Evolutionary conservation across 2,113 vertebrate species (phyloP).

Genomic region (Pachypanchax playfairii): DNA sequence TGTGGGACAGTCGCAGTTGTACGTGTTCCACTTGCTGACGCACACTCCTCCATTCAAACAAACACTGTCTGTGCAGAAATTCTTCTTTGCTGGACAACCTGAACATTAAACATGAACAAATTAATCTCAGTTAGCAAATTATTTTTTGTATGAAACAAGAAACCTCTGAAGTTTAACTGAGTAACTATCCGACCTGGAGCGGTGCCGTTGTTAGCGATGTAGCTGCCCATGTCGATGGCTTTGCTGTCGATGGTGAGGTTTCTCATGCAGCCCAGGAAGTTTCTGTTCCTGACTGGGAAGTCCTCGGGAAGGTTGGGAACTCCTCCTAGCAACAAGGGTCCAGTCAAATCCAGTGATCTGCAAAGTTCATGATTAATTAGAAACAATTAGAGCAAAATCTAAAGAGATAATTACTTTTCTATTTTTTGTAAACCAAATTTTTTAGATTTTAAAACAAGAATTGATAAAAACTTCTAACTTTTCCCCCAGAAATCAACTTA

Average conservation of each 20-base stretch:
- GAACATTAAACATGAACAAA: background rate
- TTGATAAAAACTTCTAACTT: no score
- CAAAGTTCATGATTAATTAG: background rate
- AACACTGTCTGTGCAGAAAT: slow-evolving; percentile 83
- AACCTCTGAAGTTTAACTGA: no score
- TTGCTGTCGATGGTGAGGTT: slow-evolving; percentile 91
- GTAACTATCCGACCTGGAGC: slow-evolving; percentile 79
- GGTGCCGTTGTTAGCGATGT: slow-evolving; percentile 96
- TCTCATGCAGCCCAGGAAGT: slow-evolving; percentile 96
- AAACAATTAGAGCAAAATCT: background rate
- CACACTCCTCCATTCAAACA: slow-evolving; percentile 92
- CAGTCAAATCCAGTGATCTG: slow-evolving; percentile 95
- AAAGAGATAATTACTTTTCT: background rate
- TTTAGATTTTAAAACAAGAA: no score
- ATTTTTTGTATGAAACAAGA: no score
- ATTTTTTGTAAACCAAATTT: no score
- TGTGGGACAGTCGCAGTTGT: slow-evolving; percentile 86
- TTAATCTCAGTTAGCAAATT: background rate
- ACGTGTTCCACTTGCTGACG: slow-evolving; percentile 89
- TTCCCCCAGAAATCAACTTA: no score
- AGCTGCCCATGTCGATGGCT: slow-evolving; percentile 90
- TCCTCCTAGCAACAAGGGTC: slow-evolving; percentile 91
- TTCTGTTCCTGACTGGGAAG: slow-evolving; percentile 91
- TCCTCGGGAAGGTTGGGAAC: slow-evolving; percentile 95
- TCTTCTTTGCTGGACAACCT: slow-evolving; percentile 89